phyloP scores from a whole-genome alignment of 2,113 vertebrate genomes.

The Saimiri boliviensis region DNA sequence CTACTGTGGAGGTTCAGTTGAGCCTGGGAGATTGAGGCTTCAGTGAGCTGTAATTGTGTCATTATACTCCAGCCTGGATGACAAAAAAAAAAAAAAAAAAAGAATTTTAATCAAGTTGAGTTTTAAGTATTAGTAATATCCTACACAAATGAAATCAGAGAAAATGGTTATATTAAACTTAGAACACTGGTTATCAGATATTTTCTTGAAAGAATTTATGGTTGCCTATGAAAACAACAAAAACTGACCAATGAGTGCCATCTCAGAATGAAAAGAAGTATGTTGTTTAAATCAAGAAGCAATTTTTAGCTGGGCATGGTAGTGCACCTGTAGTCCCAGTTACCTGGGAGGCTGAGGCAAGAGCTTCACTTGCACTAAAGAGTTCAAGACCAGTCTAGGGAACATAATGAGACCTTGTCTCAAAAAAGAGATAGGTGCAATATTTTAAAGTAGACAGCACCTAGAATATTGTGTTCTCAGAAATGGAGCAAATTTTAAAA shows the following conservation, averaged over 20 bases:
- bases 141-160: not conserved
- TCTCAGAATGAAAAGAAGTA: slow-evolving; percentile 11
- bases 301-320: not conserved
- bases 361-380: not conserved
- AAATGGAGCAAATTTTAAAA: not conserved
- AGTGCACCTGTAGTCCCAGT: not conserved
- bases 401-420: not conserved
- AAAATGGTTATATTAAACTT: not conserved
- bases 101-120: not conserved
- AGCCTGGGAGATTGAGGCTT: too few relatives aligned
- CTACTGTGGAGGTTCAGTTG: too few relatives aligned
- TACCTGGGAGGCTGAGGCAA: not conserved
- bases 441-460: slow-evolving; percentile 7
- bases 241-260: not conserved
- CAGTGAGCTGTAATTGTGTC: too few relatives aligned
- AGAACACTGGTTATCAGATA: not conserved
- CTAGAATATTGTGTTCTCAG: not conserved
- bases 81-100: too few relatives aligned
- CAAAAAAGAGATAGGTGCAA: not conserved
- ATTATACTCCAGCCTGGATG: too few relatives aligned
- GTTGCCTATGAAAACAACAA: not conserved
- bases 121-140: not conserved
- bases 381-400: not conserved
- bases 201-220: not conserved
- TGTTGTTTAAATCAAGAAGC: not conserved